Base-by-base conservation (phyloP, 2,113 vertebrate genomes). In the Buteo buteo region DNA sequence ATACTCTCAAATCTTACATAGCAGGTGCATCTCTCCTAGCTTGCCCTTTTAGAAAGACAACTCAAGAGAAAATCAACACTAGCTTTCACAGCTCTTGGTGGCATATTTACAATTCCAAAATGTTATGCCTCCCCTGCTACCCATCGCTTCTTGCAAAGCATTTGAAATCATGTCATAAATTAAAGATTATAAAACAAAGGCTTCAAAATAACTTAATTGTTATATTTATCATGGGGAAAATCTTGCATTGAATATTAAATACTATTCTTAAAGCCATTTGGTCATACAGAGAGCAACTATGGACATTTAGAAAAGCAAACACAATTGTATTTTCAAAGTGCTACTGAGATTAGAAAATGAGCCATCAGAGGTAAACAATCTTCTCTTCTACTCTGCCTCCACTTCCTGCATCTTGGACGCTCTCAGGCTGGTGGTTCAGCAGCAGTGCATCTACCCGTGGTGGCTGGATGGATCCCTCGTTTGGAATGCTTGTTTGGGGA, bases 311-410 rank as follows among this genome's bases (percentile, higher is more conserved):
- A 96, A 96, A 94, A 87, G 65, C 54, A 90, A 93, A 71, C 31
- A 90, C 21, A 69, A 44, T 34, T 83, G 42, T 66, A 67, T 94
- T 83, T 89, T 57, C 25, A 50, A 97, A 97, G 96, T 97, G 95
- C 93, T 95, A 96, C 59, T 84, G 73, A 91, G 34, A 95, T 57
- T 38, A 87, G n/a, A 87, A 70, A 79, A 52, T 0, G 38, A 59
- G 73, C 72, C 17, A 92, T 99, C 98, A 99, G 90, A 99, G 99
- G 98, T 99, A 99, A 98, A 99, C 99, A 93, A 99, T 99, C 57
- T 98, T 99, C 96, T 99, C 99, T 83, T 99, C 99, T 9, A 89
- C 92, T 74, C 93, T 97, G 13, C 98, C 98, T 86, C 91, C 97
- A 38, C 90, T 93, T 95, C 98, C 98, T 8, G 94, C 96, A 7